phyloP scores from a whole-genome alignment of 2,888 invertebrate species.

The Chymomyza fuscimana region DNA sequence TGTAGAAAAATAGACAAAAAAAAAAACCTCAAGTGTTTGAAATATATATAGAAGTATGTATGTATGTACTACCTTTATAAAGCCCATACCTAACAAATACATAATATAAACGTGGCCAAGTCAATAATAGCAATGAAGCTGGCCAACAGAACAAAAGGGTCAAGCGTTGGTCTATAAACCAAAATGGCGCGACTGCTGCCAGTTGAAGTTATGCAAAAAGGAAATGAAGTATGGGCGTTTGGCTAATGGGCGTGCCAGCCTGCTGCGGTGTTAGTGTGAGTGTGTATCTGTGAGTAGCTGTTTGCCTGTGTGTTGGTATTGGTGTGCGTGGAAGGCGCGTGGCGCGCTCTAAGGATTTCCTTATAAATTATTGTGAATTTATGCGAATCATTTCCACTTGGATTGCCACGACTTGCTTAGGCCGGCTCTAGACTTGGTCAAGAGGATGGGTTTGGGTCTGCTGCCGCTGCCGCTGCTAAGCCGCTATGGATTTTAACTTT shows the following conservation, averaged over 20 bases:
- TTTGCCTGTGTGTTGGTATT: conserved; percentile 16
- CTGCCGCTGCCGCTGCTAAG: conserved; percentile 29
- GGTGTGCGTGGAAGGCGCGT: not conserved
- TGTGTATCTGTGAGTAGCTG: not conserved
- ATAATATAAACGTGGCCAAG: conserved; percentile 30
- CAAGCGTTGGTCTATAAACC: conserved; percentile 54
- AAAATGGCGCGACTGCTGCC: conserved; percentile 34
- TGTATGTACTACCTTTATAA: conserved; percentile 36
- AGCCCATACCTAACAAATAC: conserved; percentile 1
- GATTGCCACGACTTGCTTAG: conserved; percentile 48
- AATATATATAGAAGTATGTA: conserved; percentile 37
- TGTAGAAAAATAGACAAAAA: conserved; percentile 6
- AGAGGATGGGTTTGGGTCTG: not conserved
- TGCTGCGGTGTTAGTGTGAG: not conserved
- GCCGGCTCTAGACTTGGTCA: conserved; percentile 15
- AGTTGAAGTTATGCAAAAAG: conserved; percentile 23
- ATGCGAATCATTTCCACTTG: conserved; percentile 74
- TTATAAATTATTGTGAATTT: conserved; percentile 76
- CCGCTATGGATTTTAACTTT: conserved; percentile 71
- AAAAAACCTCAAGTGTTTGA: conserved; percentile 43
- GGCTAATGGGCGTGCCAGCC: not conserved
- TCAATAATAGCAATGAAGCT: conserved; percentile 64
- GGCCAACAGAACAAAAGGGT: conserved; percentile 63
- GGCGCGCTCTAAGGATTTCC: conserved; percentile 64
- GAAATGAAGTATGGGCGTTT: conserved; percentile 37